Base-by-base conservation (phyloP, 2,113 vertebrate genomes). In the Psettodes erumei region DNA sequence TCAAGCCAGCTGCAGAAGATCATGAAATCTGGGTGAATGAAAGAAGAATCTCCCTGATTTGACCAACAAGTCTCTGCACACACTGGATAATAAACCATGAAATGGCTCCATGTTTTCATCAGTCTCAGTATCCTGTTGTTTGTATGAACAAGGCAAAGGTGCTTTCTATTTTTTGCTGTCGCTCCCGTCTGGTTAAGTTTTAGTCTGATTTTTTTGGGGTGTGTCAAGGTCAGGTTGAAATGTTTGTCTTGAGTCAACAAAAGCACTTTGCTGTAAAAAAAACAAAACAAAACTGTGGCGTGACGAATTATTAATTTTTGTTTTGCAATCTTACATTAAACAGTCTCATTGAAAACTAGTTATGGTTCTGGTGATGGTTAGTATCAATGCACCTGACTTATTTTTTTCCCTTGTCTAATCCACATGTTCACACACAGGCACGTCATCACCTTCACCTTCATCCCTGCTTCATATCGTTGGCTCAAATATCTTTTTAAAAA, bases 401-500 rank as follows among this genome's bases (percentile, higher is more conserved):
- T n/a, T n/a, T n/a, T n/a, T n/a, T n/a, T 63, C 35, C 18, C 19
- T 72, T 75, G 55, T 59, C 30, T 55, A 40, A 63, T 13, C 32
- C 19, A 58, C 30, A 30, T 23, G 38, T 32, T 64, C 62, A 15
- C 58, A 63, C 70, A 73, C 71, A 80, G 35, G 42, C 60, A 70
- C 5, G 1, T 40, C 12, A 45, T 71, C 47, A 43, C 33, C 59
- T 71, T 82, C 68, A 81, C 68, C 70, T 86, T 71, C 66, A 74
- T 61, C 59, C 74, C 18, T 54, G 61, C 43, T n/a, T 69, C 23
- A 71, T 55, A 84, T 37, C 78, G 80, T 70, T 71, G 76, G 83
- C 73, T 80, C 75, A 88, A 89, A 85, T 81, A 53, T 85, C 5
- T 71, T 56, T 38, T 33, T n/a, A n/a, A n/a, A n/a, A n/a, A n/a